Evolutionary conservation across 53 echinoderm and acorn worm genomes (phyloP).

Genomic region (Mesocentrotus franciscanus): DNA sequence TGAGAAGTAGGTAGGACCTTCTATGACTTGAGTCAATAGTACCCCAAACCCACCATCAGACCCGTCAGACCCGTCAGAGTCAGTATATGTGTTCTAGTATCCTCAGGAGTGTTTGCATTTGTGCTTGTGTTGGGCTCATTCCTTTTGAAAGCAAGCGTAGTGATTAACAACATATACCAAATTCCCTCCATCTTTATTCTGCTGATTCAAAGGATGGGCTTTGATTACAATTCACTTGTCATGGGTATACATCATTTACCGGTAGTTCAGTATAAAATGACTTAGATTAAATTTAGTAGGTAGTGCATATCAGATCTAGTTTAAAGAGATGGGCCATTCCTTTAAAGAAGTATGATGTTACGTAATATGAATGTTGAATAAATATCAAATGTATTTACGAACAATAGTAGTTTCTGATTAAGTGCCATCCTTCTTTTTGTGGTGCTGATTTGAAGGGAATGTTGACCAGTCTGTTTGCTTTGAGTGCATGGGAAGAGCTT

Average conservation of each 20-base stretch:
- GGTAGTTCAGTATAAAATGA: neutral
- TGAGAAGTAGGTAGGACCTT: constrained; percentile 1
- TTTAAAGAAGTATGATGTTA: no score
- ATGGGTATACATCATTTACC: neutral
- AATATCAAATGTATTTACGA: no score
- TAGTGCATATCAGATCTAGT: neutral
- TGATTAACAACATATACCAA: constrained; percentile 56
- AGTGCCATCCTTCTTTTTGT: no score
- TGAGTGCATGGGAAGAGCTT: neutral
- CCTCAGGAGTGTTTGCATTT: constrained; percentile 12
- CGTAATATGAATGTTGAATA: no score
- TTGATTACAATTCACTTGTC: neutral
- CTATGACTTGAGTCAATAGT: neutral
- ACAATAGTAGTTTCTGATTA: no score
- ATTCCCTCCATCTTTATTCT: neutral
- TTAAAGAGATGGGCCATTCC: no score
- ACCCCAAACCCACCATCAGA: neutral
- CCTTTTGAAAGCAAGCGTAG: constrained; percentile 30
- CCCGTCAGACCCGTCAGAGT: neutral
- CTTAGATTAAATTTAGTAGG: neutral
- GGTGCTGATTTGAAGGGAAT: neutral
- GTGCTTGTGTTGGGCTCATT: constrained; percentile 3
- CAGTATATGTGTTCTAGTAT: constrained; percentile 1
- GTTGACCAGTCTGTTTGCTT: neutral
- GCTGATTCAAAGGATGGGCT: neutral